Evolutionary conservation across 2,888 invertebrate genomes (phyloP).

Genomic region (Gnatocerus cornutus): DNA sequence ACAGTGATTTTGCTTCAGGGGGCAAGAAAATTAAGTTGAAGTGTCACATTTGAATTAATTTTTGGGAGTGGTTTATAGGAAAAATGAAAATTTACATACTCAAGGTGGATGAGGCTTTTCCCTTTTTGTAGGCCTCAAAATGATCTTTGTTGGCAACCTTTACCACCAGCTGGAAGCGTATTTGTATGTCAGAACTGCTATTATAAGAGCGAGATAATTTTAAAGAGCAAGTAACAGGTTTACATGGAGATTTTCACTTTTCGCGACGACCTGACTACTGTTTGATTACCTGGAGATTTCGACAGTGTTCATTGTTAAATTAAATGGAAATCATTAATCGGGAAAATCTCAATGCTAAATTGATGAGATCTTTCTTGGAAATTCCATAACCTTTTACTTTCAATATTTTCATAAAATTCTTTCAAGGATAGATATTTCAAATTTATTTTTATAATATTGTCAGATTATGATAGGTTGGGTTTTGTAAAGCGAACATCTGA

Average conservation of each 20-base stretch:
- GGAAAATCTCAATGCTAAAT: background rate
- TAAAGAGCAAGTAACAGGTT: conserved; percentile 41
- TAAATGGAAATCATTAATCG: background rate
- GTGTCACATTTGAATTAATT: conserved; percentile 20
- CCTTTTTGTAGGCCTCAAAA: background rate
- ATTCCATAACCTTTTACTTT: conserved; percentile 19
- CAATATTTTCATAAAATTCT: conserved; percentile 15
- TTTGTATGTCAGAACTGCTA: conserved; percentile 4
- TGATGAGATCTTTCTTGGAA: conserved; percentile 11
- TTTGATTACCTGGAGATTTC: background rate
- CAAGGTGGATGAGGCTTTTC: conserved; percentile 4
- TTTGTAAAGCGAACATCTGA: too few species aligned
- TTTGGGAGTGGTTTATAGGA: conserved; percentile 18
- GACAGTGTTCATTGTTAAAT: background rate
- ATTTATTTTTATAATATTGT: background rate
- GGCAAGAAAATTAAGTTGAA: conserved; percentile 16
- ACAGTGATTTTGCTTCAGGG: conserved; percentile 26
- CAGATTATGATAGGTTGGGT: background rate
- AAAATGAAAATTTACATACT: conserved; percentile 18
- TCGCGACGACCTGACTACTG: background rate
- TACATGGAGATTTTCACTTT: conserved; percentile 5
- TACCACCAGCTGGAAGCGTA: conserved; percentile 1
- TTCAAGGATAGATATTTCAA: conserved; percentile 16
- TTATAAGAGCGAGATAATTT: conserved; percentile 17
- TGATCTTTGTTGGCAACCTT: background rate